Evolutionary conservation across 2,797 vertebrate species (phyloP).

Genomic region (Euphonia xanthogaster): DNA sequence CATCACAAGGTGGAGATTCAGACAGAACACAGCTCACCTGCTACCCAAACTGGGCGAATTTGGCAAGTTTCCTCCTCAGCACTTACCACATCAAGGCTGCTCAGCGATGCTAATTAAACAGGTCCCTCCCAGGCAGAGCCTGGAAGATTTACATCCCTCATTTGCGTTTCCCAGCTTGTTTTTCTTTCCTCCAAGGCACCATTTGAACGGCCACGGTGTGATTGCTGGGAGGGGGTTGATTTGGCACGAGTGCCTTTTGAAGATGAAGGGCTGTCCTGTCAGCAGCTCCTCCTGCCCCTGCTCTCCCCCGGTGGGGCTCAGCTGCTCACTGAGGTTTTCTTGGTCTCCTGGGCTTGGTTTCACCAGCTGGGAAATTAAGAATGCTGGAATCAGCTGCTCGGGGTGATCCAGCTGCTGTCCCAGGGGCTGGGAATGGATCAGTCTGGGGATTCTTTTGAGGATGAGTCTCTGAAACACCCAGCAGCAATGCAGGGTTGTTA

Average conservation of each 20-base stretch:
- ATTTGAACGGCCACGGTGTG: not conserved
- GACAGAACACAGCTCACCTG: not conserved
- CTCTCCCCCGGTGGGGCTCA: not conserved
- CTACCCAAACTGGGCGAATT: not conserved
- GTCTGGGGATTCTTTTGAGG: not conserved
- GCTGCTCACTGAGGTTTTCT: not conserved
- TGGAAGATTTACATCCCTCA: conserved; percentile 33
- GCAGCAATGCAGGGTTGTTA: not conserved
- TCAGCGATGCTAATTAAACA: conserved; percentile 13
- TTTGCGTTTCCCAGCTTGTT: not conserved
- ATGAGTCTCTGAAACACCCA: not conserved
- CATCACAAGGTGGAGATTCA: not conserved
- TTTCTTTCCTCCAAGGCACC: conserved; percentile 6
- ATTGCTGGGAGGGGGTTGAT: not conserved
- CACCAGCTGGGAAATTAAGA: not conserved
- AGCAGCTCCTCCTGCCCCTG: not conserved
- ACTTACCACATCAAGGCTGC: conserved; percentile 31
- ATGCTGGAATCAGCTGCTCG: not conserved
- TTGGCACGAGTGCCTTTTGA: not conserved
- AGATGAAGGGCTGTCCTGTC: not conserved
- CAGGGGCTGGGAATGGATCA: not conserved
- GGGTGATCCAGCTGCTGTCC: not conserved
- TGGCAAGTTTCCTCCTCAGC: conserved; percentile 25
- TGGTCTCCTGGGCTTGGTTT: not conserved
- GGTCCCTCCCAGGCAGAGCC: not conserved